Evolutionary conservation across 1,140 invertebrate species (phyloP).

Genomic region (Drosophila insularis): DNA sequence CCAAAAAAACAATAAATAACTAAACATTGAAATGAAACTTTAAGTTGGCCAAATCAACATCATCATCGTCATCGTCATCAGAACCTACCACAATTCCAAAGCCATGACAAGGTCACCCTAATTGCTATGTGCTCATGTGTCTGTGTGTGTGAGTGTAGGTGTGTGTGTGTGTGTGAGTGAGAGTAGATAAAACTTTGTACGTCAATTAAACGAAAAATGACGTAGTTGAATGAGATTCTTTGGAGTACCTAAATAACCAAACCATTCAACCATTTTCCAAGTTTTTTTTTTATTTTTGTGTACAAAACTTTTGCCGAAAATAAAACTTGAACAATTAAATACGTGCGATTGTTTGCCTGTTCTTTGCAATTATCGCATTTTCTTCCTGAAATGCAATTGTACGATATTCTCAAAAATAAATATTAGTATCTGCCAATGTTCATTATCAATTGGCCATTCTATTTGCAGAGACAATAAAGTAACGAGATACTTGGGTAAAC

Average conservation of each 20-base stretch:
- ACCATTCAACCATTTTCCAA: not conserved
- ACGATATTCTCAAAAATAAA: not conserved
- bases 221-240: not conserved
- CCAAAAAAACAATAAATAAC: not conserved
- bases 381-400: not conserved
- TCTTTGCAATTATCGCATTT: not conserved
- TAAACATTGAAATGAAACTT: slow-evolving; percentile 5
- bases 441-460: not conserved
- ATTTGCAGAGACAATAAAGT: not conserved
- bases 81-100: slow-evolving; percentile 12
- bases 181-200: slow-evolving; percentile 4
- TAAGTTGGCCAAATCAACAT: not conserved
- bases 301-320: not conserved
- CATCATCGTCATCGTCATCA: not conserved
- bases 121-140: not conserved
- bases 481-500: not conserved
- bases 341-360: not conserved
- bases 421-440: not conserved
- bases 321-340: slow-evolving; percentile 2
- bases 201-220: not conserved
- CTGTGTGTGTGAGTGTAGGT: not conserved
- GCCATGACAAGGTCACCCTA: slow-evolving; percentile 6
- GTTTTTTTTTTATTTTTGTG: not conserved
- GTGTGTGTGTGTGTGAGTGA: not conserved
- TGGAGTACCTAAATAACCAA: not conserved